Percentiles rank a stretch among this genome's conserved stretches.
These are phyloP conservation scores for Ceratosolen fusciceps DNA, from an alignment of 1,140 invertebrate species.

Conservation along the genomic window DNA sequence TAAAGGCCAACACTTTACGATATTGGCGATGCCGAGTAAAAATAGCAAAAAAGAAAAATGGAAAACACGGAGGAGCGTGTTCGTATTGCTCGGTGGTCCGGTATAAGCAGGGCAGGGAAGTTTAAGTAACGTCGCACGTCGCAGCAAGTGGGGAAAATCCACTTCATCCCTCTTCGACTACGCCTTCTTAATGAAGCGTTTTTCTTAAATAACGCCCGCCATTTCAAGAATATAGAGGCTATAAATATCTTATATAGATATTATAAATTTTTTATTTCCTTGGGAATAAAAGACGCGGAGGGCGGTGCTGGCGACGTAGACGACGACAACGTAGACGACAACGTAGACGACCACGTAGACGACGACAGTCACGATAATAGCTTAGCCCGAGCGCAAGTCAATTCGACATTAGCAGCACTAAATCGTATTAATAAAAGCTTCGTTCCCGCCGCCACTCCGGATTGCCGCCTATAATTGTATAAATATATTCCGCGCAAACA, in stretches of 20 bases:
- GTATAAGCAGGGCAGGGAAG: not conserved
- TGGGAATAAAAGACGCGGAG: too few relatives aligned
- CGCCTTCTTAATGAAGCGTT: not conserved
- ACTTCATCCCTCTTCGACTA: not conserved
- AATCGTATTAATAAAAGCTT: too few relatives aligned
- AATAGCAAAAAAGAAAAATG: not conserved
- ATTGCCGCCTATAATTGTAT: too few relatives aligned
- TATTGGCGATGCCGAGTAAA: not conserved
- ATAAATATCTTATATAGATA: not conserved
- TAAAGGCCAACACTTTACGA: not conserved
- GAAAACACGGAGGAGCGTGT: not conserved
- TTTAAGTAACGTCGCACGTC: too few relatives aligned
- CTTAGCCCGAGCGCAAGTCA: too few relatives aligned
- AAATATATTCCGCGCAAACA: not conserved
- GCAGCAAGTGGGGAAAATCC: not conserved
- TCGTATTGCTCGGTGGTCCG: not conserved
- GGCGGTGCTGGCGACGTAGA: too few relatives aligned
- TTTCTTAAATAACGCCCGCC: not conserved
- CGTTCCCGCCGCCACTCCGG: too few relatives aligned
- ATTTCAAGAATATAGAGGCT: not conserved
- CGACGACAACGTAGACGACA: too few relatives aligned
- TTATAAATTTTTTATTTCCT: not conserved
- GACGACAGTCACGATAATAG: too few relatives aligned
- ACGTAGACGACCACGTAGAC: too few relatives aligned
- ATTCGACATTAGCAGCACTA: too few relatives aligned